These are phyloP conservation scores for Melanotaenia maccullochi DNA, from an alignment of 2,797 vertebrate genomes.

Conservation along the genomic window DNA sequence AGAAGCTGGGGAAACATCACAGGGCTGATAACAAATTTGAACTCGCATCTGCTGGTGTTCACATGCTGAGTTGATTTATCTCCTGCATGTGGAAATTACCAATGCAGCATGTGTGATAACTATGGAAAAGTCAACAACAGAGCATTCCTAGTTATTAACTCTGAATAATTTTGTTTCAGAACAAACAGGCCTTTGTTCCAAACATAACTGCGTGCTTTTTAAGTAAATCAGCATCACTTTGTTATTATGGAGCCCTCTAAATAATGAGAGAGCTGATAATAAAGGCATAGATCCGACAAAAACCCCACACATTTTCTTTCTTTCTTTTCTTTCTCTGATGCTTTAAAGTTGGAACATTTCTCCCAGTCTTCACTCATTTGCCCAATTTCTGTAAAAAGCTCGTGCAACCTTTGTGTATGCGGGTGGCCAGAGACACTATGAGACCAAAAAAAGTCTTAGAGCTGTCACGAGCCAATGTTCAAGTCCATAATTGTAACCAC, in stretches of 20 bases:
- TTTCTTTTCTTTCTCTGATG: background rate
- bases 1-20: constrained; percentile 56
- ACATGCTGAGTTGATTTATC: constrained; percentile 47
- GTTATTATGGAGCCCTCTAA: constrained; percentile 28
- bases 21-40: constrained; percentile 51
- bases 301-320: constrained; percentile 5
- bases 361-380: background rate
- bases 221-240: constrained; percentile 20
- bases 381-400: too few relatives aligned
- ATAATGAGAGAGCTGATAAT: constrained; percentile 56
- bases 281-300: constrained; percentile 25
- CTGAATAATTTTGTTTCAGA: background rate
- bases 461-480: too few relatives aligned
- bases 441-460: too few relatives aligned
- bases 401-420: too few relatives aligned
- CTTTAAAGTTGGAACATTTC: background rate
- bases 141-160: constrained; percentile 16
- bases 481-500: background rate
- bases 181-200: constrained; percentile 4
- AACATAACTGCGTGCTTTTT: constrained; percentile 6
- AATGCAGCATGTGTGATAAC: constrained; percentile 12
- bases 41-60: constrained; percentile 53
- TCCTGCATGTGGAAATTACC: constrained; percentile 35
- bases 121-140: background rate
- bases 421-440: too few relatives aligned